A percentile compares a stretch with the other conserved stretches of the same genome.
Evolutionary conservation across 2,113 vertebrate genomes (phyloP).

Genomic region (Mastomys natalensis): DNA sequence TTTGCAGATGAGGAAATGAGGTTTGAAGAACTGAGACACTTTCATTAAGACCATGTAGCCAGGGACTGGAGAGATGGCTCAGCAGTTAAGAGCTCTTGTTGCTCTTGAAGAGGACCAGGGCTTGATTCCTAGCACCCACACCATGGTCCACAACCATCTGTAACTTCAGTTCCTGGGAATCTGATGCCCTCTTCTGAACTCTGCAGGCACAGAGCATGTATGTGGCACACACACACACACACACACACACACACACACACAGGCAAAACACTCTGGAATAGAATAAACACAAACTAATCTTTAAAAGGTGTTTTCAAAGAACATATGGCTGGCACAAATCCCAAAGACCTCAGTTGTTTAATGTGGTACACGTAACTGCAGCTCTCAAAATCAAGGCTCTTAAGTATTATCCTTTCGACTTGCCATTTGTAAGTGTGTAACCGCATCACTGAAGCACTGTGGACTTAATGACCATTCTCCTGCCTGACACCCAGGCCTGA

Average conservation of each 20-base stretch:
- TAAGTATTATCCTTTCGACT: conserved; percentile 32
- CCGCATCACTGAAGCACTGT: conserved; percentile 23
- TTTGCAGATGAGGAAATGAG: background rate
- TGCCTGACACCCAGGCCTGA: background rate
- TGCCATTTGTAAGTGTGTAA: conserved; percentile 63
- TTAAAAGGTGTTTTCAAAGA: background rate
- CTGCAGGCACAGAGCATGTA: background rate
- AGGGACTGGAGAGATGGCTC: background rate
- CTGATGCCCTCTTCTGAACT: background rate
- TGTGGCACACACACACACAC: background rate
- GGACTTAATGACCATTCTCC: background rate
- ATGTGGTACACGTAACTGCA: background rate
- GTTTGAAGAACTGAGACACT: background rate
- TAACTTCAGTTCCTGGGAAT: background rate
- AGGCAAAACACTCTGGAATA: background rate
- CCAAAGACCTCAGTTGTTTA: background rate
- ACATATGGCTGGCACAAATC: background rate
- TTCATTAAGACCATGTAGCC: background rate
- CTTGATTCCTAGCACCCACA: background rate
- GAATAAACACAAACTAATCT: background rate
- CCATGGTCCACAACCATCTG: background rate
- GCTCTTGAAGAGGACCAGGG: background rate
- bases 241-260: background rate
- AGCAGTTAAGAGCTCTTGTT: background rate
- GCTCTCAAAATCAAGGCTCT: conserved; percentile 1